A percentile compares a stretch with the other conserved stretches of the same genome.
Conservation (phyloP, 23 tunicate genomes). For the Trididemnum clinides region DNA sequence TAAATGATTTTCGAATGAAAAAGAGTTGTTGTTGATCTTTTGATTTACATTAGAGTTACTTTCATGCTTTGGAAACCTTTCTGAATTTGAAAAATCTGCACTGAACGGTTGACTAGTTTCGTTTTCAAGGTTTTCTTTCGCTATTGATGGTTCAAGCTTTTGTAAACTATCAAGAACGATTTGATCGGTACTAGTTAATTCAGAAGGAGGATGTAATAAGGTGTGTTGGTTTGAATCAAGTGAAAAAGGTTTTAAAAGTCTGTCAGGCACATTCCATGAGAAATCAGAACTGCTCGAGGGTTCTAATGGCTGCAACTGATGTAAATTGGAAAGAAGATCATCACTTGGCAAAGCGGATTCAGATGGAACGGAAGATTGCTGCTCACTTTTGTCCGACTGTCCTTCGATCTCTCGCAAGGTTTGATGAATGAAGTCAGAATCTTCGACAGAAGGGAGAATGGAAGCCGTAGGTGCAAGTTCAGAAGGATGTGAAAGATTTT, state of each 20-base stretch:
- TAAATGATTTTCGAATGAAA: background rate
- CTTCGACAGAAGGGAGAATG: slow-evolving; percentile 31
- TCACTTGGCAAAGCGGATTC: background rate
- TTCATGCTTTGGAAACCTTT: background rate
- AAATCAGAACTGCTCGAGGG: background rate
- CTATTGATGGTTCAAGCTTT: too few relatives aligned
- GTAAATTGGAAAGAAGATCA: background rate
- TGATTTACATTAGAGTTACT: background rate
- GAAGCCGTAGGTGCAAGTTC: background rate
- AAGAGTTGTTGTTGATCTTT: background rate
- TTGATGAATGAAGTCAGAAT: slow-evolving; percentile 53
- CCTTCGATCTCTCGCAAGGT: slow-evolving; percentile 54
- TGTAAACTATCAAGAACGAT: too few relatives aligned
- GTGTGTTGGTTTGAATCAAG: too few relatives aligned
- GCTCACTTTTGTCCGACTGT: slow-evolving; percentile 3
- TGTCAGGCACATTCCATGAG: background rate
- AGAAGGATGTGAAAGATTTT: background rate
- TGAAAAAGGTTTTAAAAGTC: background rate
- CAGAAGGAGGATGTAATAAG: too few relatives aligned
- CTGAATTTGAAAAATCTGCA: background rate
- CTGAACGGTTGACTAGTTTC: background rate
- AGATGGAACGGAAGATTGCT: background rate
- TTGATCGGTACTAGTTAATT: too few relatives aligned
- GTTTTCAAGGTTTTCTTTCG: background rate
- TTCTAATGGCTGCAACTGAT: background rate